Conservation (phyloP, 2,888 invertebrate species). For the Arrhopalites spinosus region DNA sequence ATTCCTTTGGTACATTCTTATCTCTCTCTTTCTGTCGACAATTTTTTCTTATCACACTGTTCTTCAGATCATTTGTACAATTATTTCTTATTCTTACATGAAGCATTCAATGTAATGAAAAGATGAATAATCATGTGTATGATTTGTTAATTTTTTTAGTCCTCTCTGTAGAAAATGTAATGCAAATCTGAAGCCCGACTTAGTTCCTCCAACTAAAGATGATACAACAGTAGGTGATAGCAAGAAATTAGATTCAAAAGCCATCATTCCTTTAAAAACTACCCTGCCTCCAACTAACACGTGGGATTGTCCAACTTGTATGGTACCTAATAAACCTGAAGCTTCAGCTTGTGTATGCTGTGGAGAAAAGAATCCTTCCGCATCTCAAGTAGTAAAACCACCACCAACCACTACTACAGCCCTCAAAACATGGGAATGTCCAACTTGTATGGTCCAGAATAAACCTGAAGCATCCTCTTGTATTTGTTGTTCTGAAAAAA, state of each 20-base stretch:
- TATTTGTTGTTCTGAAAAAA: constrained; percentile 35
- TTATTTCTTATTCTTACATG: no score
- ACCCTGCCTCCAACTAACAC: background rate
- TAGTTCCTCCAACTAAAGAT: no score
- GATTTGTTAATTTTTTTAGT: background rate
- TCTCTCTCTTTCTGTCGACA: no score
- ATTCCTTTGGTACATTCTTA: no score
- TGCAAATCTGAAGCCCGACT: no score
- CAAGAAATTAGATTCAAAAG: background rate
- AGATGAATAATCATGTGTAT: no score
- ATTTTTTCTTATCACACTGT: no score
- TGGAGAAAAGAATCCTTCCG: constrained; percentile 27
- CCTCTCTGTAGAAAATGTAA: background rate
- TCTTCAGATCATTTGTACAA: no score
- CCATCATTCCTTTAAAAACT: background rate
- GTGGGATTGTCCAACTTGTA: constrained; percentile 36
- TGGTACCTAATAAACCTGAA: constrained; percentile 30
- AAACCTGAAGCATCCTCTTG: constrained; percentile 23
- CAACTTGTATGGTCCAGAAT: constrained; percentile 30
- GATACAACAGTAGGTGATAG: background rate
- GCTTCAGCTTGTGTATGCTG: constrained; percentile 31
- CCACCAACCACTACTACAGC: background rate
- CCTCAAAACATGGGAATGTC: constrained; percentile 32
- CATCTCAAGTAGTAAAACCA: no score
- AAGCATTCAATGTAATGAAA: no score